A percentile compares a stretch with the other conserved stretches of the same genome.
Evolutionary conservation across 2,888 invertebrate genomes (phyloP).

Genomic region (Cantharis nigra): DNA sequence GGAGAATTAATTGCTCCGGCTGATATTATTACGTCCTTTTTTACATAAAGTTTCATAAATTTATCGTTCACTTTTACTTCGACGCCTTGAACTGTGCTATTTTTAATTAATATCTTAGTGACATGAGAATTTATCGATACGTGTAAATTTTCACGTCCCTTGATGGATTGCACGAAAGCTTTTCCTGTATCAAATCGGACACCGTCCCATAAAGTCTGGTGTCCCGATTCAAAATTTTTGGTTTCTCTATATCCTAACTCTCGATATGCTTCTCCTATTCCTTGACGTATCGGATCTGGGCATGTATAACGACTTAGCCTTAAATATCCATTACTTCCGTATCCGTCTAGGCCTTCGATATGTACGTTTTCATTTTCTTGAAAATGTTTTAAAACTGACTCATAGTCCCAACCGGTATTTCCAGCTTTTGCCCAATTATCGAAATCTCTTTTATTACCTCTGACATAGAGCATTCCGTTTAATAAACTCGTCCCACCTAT

Average conservation of each 20-base stretch:
- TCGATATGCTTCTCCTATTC: constrained; percentile 54
- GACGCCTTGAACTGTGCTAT: constrained; percentile 52
- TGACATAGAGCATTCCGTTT: constrained; percentile 56
- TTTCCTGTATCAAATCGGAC: constrained; percentile 83
- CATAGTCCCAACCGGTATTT: constrained; percentile 53
- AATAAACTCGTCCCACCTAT: constrained; percentile 57
- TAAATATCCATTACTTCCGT: constrained; percentile 57
- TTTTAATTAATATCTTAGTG: constrained; percentile 54
- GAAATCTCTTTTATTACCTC: constrained; percentile 72
- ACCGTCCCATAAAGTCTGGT: constrained; percentile 58
- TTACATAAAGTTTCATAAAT: constrained; percentile 58
- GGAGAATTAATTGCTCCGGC: constrained; percentile 92
- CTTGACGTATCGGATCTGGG: constrained; percentile 44
- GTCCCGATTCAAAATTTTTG: constrained; percentile 39
- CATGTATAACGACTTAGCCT: constrained; percentile 51
- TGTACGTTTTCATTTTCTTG: constrained; percentile 70
- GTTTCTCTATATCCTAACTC: constrained; percentile 54
- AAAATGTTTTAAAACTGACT: constrained; percentile 74
- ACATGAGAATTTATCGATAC: constrained; percentile 62
- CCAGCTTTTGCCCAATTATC: constrained; percentile 81
- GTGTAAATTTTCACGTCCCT: constrained; percentile 61
- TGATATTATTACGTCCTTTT: constrained; percentile 80
- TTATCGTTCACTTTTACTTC: constrained; percentile 45
- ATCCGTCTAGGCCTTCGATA: neutral
- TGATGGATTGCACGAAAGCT: constrained; percentile 72